A percentile compares a stretch with the other conserved stretches of the same genome.
Conservation (phyloP, 2,797 vertebrate genomes). For the Hipposideros larvatus region DNA sequence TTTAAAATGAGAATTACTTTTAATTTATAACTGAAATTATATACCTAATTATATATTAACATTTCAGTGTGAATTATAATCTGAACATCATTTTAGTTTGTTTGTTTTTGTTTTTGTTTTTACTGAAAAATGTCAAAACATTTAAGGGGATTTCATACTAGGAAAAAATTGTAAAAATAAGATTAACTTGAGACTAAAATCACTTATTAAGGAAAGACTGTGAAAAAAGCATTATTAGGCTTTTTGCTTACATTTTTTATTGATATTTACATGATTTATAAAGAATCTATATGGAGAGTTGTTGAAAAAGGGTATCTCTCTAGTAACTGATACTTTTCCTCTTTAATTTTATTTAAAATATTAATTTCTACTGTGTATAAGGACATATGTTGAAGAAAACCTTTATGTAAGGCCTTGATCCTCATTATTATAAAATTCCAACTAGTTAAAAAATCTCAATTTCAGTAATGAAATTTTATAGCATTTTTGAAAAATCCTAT, state of each 20-base stretch:
- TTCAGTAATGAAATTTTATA: slow-evolving; percentile 31
- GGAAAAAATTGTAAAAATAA: slow-evolving; percentile 52
- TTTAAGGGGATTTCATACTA: slow-evolving; percentile 27
- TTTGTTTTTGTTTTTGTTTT: slow-evolving; percentile 25
- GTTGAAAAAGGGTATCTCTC: slow-evolving; percentile 46
- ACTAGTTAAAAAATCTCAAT: slow-evolving; percentile 46
- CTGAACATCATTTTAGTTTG: neutral
- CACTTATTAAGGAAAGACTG: slow-evolving; percentile 17
- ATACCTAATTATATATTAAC: slow-evolving; percentile 9
- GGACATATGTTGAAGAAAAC: slow-evolving; percentile 48
- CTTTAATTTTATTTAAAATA: slow-evolving; percentile 56
- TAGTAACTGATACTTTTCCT: neutral
- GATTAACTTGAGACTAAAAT: neutral
- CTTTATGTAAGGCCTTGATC: neutral
- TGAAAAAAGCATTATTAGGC: slow-evolving; percentile 38
- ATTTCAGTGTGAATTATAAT: slow-evolving; percentile 45
- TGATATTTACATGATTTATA: slow-evolving; percentile 34
- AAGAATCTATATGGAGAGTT: neutral
- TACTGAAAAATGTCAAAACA: slow-evolving; percentile 35
- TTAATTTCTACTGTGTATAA: slow-evolving; percentile 53
- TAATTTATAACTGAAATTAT: slow-evolving; percentile 55
- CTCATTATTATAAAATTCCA: slow-evolving; percentile 48
- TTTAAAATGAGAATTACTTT: slow-evolving; percentile 53
- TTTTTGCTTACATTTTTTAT: slow-evolving; percentile 56
- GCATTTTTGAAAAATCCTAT: slow-evolving; percentile 30